Evolutionary conservation across 2,113 vertebrate species (phyloP), one percentile per base, ranked within the genome.

Genomic region (Calyptommatus sinebrachiatus): DNA sequence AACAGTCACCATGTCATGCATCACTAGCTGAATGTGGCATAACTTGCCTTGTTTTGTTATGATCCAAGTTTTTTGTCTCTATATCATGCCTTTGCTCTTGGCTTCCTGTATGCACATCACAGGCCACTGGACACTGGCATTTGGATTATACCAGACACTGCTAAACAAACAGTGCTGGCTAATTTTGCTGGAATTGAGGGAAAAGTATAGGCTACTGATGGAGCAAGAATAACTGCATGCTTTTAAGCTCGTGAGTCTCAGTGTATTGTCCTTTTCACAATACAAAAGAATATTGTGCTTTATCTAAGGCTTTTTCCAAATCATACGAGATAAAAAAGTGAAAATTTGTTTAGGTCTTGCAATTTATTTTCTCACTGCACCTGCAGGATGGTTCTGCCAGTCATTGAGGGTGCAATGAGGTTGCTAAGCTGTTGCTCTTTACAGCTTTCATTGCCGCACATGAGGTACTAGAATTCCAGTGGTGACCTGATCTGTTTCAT

Each of bases 61-160:
- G 28, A 3, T 82, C 78, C 79, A 69, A 12, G 53, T 77, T 80
- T 68, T 76, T 67, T 60, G 2, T 79, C n/a, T 82, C 46, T 48
- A 7, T 82, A 57, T 1, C 45, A 35, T 10, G 61, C 72, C 29
- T 86, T 81, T 72, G 69, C 61, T 76, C n/a, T 84, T 68, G 22
- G 45, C 5, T 73, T 85, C 77, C 69, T 80, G 12, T 11, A 75
- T 87, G 86, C 8, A 71, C 3, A 48, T 16, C 48, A 73, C 9
- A 48, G n/a, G 60, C 68, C 79, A 82, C 12, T 35, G 46, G 71
- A 81, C 71, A 70, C 22, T 72, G 77, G 26, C 63, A 41, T 57
- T 68, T 85, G 70, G 89, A 88, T 79, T 87, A 74, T 45, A 79
- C 14, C 41, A 76, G 69, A 66, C 50, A 28, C n/a, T 80, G 28